phyloP scores from a whole-genome alignment of 1,140 invertebrate species.

The Metaphire vulgaris region DNA sequence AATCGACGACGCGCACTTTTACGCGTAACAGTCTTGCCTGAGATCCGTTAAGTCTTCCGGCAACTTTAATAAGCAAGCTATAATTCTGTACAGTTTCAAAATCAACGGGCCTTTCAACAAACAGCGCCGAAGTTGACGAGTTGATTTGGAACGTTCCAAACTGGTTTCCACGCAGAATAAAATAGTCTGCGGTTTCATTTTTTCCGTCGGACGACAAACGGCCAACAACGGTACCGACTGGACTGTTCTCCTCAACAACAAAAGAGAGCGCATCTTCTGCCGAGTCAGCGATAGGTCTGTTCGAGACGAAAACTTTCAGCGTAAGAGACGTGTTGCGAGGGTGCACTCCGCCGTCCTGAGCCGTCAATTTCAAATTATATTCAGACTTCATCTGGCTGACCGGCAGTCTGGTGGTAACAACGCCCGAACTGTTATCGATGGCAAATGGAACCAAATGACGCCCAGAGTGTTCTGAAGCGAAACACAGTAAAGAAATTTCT shows the following conservation, averaged over 20 bases:
- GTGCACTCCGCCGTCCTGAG: constrained; percentile 75
- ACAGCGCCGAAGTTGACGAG: constrained; percentile 94
- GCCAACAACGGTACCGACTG: constrained; percentile 81
- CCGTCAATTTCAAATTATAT: constrained; percentile 76
- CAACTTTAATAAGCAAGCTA: constrained; percentile 4
- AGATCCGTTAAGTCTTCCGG: constrained; percentile 53
- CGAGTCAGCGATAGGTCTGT: constrained; percentile 45
- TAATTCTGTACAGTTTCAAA: constrained; percentile 53
- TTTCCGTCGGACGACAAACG: constrained; percentile 65
- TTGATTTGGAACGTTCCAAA: constrained; percentile 94
- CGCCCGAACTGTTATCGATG: constrained; percentile 72
- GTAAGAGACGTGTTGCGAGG: constrained; percentile 61
- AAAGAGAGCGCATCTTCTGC: constrained; percentile 61
- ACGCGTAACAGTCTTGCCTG: constrained; percentile 94
- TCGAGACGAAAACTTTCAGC: constrained; percentile 38
- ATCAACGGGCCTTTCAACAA: constrained; percentile 86
- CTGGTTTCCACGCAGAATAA: constrained; percentile 97
- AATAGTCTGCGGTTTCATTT: constrained; percentile 58
- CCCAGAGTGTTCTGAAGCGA: constrained; percentile 58
- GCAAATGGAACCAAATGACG: constrained; percentile 72
- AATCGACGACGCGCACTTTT: neutral
- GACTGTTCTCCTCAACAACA: constrained; percentile 83
- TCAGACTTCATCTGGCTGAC: constrained; percentile 83
- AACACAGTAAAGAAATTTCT: neutral
- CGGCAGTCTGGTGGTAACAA: constrained; percentile 75